A percentile compares a stretch with the other conserved stretches of the same genome.
Evolutionary conservation across 2,888 invertebrate genomes (phyloP).

Genomic region (Agonopterix arenella): DNA sequence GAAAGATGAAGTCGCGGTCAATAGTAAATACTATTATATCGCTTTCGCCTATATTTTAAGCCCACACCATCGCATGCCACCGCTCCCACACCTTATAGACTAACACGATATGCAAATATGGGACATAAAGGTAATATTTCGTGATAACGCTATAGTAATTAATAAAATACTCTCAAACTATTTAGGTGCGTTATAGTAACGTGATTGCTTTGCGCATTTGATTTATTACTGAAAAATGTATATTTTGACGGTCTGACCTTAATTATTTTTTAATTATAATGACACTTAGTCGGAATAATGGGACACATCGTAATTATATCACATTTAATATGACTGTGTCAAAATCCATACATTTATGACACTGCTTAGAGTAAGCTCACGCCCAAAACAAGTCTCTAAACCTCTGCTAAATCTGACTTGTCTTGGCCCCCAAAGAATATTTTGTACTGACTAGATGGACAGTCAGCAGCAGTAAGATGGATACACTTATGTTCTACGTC

Average conservation of each 20-base stretch:
- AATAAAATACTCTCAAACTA: slow-evolving; percentile 67
- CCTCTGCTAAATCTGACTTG: no score
- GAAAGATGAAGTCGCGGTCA: neutral
- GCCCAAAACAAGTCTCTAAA: no score
- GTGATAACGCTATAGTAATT: slow-evolving; percentile 69
- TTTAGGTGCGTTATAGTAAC: slow-evolving; percentile 40
- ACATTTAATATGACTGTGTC: no score
- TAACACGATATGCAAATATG: slow-evolving; percentile 73
- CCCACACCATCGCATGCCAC: slow-evolving; percentile 45
- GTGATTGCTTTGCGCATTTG: slow-evolving; percentile 49
- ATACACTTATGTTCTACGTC: no score
- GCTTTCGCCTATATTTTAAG: slow-evolving; percentile 15
- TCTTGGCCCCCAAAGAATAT: no score
- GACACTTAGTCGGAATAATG: no score
- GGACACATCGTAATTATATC: no score
- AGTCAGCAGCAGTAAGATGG: no score
- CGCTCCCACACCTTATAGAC: slow-evolving; percentile 58
- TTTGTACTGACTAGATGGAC: no score
- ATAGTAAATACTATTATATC: no score
- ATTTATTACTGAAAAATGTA: slow-evolving; percentile 33
- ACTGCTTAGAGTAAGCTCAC: no score
- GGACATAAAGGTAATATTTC: slow-evolving; percentile 72
- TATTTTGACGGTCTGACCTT: slow-evolving; percentile 33
- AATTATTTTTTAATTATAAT: slow-evolving; percentile 25
- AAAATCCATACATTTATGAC: no score